Percentiles rank a stretch among this genome's conserved stretches.
Conservation (phyloP, 2,113 vertebrate genomes). For the Mirza zaza region DNA sequence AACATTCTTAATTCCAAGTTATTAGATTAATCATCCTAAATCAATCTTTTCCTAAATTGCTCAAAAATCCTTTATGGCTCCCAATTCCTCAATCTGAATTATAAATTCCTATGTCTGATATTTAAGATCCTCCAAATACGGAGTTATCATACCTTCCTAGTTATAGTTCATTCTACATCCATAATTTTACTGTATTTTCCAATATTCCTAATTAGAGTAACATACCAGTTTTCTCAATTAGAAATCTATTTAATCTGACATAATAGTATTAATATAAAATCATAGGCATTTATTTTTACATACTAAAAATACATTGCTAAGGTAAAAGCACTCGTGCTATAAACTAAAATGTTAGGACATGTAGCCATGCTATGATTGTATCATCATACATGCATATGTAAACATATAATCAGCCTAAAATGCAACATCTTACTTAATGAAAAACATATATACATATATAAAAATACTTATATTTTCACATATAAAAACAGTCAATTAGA, state of each 20-base stretch:
- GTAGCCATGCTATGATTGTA: neutral
- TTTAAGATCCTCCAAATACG: neutral
- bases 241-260: constrained; percentile 11
- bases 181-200: constrained; percentile 11
- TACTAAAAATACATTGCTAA: neutral
- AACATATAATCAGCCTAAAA: neutral
- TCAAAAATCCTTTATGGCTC: constrained; percentile 31
- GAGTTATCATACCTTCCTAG: neutral
- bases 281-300: constrained; percentile 28
- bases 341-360: neutral
- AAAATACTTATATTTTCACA: neutral
- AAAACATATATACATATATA: neutral
- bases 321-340: neutral
- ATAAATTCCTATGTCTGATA: constrained; percentile 10
- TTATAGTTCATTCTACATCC: neutral
- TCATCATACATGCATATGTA: neutral
- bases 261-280: constrained; percentile 35
- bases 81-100: neutral
- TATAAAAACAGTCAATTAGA: neutral
- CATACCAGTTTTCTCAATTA: neutral
- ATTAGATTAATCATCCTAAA: neutral
- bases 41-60: constrained; percentile 35
- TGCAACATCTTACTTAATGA: neutral
- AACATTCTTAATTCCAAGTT: neutral
- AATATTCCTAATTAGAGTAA: neutral